These are phyloP conservation scores for Drosophila serrata DNA, from an alignment of 1,140 invertebrate genomes.

Conservation along the genomic window DNA sequence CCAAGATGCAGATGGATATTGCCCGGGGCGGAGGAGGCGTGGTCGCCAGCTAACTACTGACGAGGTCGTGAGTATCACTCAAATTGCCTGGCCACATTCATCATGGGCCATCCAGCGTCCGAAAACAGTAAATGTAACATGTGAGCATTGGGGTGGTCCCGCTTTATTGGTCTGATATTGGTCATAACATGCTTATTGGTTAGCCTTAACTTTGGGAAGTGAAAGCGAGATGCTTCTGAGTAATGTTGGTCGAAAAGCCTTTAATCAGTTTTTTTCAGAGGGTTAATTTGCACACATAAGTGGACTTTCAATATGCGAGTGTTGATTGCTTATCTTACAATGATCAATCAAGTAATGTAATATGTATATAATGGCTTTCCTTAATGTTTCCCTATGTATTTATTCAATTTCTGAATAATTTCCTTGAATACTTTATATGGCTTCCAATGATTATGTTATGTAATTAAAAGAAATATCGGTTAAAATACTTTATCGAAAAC, in stretches of 20 bases:
- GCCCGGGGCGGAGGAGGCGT: slow-evolving; percentile 56
- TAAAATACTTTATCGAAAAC: too few relatives aligned
- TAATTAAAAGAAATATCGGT: too few relatives aligned
- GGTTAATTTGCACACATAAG: neutral
- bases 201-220: slow-evolving; percentile 3
- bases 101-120: slow-evolving; percentile 37
- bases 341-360: neutral
- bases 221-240: slow-evolving; percentile 23
- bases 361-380: neutral
- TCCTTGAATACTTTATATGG: too few relatives aligned
- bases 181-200: neutral
- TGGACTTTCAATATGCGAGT: neutral
- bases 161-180: slow-evolving; percentile 2
- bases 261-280: neutral
- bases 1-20: slow-evolving; percentile 62
- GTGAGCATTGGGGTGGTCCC: slow-evolving; percentile 46
- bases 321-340: neutral
- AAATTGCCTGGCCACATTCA: slow-evolving; percentile 64
- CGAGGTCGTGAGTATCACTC: slow-evolving; percentile 74
- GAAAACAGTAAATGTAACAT: slow-evolving; percentile 54
- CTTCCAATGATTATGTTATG: too few relatives aligned
- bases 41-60: slow-evolving; percentile 62
- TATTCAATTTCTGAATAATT: too few relatives aligned
- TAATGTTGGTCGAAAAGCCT: neutral
- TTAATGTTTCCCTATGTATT: too few relatives aligned